Evolutionary conservation across 2,888 invertebrate species (phyloP).

Genomic region (Choristoneura rosaceana): DNA sequence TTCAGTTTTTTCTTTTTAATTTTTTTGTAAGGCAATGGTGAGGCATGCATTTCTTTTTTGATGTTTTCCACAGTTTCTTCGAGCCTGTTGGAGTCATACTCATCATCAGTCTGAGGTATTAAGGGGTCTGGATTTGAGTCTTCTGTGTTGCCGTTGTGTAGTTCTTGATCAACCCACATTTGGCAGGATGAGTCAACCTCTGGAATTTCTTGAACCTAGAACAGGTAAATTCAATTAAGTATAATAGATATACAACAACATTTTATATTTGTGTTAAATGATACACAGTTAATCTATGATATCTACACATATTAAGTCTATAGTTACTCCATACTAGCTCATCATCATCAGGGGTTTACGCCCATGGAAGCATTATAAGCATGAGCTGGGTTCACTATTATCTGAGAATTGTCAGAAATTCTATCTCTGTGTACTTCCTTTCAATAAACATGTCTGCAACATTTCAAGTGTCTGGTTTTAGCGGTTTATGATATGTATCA

Average conservation of each 20-base stretch:
- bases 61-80: constrained; percentile 47
- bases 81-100: constrained; percentile 54
- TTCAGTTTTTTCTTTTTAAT: constrained; percentile 65
- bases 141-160: constrained; percentile 55
- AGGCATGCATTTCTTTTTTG: constrained; percentile 50
- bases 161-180: constrained; percentile 64
- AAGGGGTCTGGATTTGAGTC: constrained; percentile 65
- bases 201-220: constrained; percentile 60
- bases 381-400: too few species aligned
- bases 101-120: constrained; percentile 61
- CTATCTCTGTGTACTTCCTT: too few species aligned
- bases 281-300: too few species aligned
- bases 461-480: too few species aligned
- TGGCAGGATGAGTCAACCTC: constrained; percentile 68
- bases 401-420: too few species aligned
- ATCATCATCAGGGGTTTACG: too few species aligned
- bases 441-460: too few species aligned
- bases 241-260: background rate
- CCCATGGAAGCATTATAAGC: too few species aligned
- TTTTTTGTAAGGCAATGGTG: constrained; percentile 53
- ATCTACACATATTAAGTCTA: too few species aligned
- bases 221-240: constrained; percentile 1
- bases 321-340: too few species aligned
- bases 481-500: too few species aligned
- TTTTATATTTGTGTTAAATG: too few species aligned